Evolutionary conservation across 2,797 vertebrate species (phyloP), one percentile per base, ranked within the genome.

Genomic region (Lacerta viridis): DNA sequence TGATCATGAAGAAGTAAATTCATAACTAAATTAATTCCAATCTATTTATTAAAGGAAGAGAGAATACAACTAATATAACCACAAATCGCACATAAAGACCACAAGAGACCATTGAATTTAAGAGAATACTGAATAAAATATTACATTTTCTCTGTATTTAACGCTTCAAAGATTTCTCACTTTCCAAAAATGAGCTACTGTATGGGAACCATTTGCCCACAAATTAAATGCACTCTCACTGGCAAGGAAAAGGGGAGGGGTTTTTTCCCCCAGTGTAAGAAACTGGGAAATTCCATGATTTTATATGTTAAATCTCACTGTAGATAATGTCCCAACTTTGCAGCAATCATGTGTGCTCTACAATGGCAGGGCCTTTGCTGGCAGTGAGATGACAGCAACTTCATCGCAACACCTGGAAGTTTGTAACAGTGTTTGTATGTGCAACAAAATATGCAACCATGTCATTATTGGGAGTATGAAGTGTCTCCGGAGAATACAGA

Each of bases 311-410:
- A 9, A 61, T n/a, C 25, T 74, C 20, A 71, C 43, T 71, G 61
- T 43, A 72, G 18, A 15, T 20, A 71, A 66, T 39, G 33, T 41
- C 59, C 29, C 41, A 46, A 27, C 50, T 72, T 87, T 74, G 27
- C 29, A 80, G 18, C 20, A 5, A 27, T 41, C 5, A 18, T 79
- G 25, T 9, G 25, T 43, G 13, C 61, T 15, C 36, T 11, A 9
- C 50, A 55, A 80, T 23, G 55, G 36, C 27, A 9, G 15, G 41
- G 8, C 27, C 46, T 80, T 61, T 72, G 11, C 66, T 43, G 13
- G 43, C 75, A 86, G 27, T 36, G 74, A 61, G 50, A 81, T 87
- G 33, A 43, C n/a, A 80, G 66, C 13, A 80, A 80, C 46, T 39
- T 71, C 39, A 41, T 59, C 15, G 18, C 23, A 10, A 29, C 29